Evolutionary conservation across 2,888 invertebrate species (phyloP).

Genomic region (Oxycera nigricornis): DNA sequence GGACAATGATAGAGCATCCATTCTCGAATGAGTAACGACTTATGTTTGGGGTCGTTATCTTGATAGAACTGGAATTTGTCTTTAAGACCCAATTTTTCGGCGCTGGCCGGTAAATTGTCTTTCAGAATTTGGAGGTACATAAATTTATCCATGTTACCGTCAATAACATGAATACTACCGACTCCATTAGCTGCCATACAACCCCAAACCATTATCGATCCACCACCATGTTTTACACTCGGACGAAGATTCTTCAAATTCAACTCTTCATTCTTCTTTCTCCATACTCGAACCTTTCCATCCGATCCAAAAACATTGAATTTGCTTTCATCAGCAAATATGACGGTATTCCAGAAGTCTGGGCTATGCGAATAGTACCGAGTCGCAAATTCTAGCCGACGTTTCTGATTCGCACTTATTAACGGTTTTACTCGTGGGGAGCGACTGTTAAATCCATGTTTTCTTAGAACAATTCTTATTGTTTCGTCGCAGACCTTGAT

Average conservation of each 20-base stretch:
- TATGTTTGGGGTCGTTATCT: slow-evolving; percentile 45
- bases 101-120: slow-evolving; percentile 4
- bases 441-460: background rate
- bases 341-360: slow-evolving; percentile 7
- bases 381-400: slow-evolving; percentile 3
- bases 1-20: slow-evolving; percentile 44
- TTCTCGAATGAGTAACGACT: slow-evolving; percentile 38
- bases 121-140: slow-evolving; percentile 35
- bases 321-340: slow-evolving; percentile 11
- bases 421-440: slow-evolving; percentile 15
- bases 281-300: slow-evolving; percentile 14
- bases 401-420: slow-evolving; percentile 9
- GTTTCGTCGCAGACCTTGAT: slow-evolving; percentile 13
- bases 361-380: slow-evolving; percentile 10
- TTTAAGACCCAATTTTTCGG: slow-evolving; percentile 14
- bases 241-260: slow-evolving; percentile 20
- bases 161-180: slow-evolving; percentile 43
- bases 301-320: slow-evolving; percentile 15
- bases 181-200: slow-evolving; percentile 27
- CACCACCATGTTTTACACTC: slow-evolving; percentile 12
- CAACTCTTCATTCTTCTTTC: slow-evolving; percentile 5
- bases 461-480: slow-evolving; percentile 10
- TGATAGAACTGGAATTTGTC: slow-evolving; percentile 43
- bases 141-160: slow-evolving; percentile 43
- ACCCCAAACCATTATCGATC: slow-evolving; percentile 24